Conservation (phyloP, 2,113 vertebrate genomes). For the Redunca redunca region DNA sequence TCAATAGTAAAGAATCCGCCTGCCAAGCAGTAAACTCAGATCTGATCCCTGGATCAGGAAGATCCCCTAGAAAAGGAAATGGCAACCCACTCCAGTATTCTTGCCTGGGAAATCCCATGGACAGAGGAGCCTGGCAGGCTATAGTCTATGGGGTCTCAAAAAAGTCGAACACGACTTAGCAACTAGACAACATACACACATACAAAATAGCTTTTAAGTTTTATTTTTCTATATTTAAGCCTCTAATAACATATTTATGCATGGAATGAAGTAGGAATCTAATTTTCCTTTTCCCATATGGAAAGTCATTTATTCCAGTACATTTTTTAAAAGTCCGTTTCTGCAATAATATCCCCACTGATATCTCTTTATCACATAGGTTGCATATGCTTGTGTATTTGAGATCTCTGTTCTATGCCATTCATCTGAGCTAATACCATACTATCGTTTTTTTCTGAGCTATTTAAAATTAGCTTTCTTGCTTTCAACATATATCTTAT, state of each 20-base stretch:
- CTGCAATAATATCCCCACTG: background rate
- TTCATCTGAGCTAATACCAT: background rate
- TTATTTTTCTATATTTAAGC: background rate
- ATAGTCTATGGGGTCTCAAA: fast-evolving
- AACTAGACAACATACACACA: background rate
- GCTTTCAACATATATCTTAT: background rate
- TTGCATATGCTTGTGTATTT: background rate
- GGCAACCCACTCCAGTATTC: background rate
- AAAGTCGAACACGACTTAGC: background rate
- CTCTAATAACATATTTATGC: background rate
- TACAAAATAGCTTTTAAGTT: background rate
- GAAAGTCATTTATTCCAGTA: background rate
- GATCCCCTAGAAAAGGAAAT: background rate
- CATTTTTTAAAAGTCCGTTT: background rate
- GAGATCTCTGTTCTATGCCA: background rate
- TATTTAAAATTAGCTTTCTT: slow-evolving; percentile 3
- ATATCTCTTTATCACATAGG: background rate
- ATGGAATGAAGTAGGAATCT: background rate
- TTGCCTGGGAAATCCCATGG: background rate
- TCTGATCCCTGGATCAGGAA: background rate
- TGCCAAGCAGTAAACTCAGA: background rate
- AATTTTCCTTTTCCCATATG: background rate
- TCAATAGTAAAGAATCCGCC: background rate
- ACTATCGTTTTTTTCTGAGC: background rate
- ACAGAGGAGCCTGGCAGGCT: background rate